phyloP scores from a whole-genome alignment of 2,888 invertebrate species.

The Andrena haemorrhoa region DNA sequence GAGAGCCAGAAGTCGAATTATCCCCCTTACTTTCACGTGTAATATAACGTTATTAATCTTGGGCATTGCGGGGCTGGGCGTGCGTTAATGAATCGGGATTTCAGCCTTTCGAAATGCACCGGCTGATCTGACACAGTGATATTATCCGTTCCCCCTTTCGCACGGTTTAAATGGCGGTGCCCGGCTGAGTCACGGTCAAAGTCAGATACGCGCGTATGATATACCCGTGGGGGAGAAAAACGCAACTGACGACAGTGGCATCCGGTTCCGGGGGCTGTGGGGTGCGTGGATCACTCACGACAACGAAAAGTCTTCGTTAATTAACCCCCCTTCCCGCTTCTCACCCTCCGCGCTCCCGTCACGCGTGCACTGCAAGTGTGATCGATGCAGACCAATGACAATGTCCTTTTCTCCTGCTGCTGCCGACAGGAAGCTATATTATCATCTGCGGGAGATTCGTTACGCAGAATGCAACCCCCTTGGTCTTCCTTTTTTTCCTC shows the following conservation, averaged over 20 bases:
- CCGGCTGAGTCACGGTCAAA: conserved; percentile 79
- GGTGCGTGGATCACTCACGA: conserved; percentile 57
- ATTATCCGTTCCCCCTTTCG: conserved; percentile 61
- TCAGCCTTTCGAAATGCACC: conserved; percentile 62
- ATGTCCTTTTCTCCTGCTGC: conserved; percentile 44
- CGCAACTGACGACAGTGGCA: conserved; percentile 81
- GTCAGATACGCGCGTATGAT: conserved; percentile 75
- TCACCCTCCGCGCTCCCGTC: conserved; percentile 19
- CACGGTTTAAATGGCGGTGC: conserved; percentile 63
- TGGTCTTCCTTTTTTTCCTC: background rate
- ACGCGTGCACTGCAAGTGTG: conserved; percentile 9
- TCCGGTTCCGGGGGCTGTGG: conserved; percentile 76
- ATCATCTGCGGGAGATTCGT: conserved; percentile 21
- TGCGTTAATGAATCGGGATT: conserved; percentile 71
- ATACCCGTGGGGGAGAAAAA: conserved; percentile 55
- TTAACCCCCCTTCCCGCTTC: conserved; percentile 70
- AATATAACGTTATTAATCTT: conserved; percentile 30
- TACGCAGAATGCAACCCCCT: conserved; percentile 16
- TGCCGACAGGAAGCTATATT: conserved; percentile 15
- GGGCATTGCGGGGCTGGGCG: conserved; percentile 10
- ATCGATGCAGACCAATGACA: conserved; percentile 55
- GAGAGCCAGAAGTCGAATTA: background rate
- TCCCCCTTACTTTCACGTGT: background rate
- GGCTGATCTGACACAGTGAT: conserved; percentile 64
- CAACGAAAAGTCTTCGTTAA: conserved; percentile 76